A percentile compares a stretch with the other conserved stretches of the same genome.
phyloP scores from a whole-genome alignment of 2,797 vertebrate species.

The Sus cebifrons region DNA sequence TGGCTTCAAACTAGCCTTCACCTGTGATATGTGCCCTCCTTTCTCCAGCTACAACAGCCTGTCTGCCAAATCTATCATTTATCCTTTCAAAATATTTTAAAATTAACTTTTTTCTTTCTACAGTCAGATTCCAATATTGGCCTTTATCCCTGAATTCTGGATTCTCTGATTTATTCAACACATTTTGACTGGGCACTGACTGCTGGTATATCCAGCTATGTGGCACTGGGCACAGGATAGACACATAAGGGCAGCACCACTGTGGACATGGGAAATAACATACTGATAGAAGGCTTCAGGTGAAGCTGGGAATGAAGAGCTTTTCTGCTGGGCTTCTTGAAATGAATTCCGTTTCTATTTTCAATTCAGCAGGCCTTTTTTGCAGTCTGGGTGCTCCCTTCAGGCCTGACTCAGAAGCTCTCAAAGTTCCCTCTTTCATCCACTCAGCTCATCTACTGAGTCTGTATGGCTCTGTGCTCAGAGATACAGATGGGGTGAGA shows the following conservation, averaged over 20 bases:
- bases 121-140: neutral
- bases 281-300: neutral
- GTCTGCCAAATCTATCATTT: neutral
- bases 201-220: neutral
- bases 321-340: neutral
- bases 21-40: neutral
- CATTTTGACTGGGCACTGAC: neutral
- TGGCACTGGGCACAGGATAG: no score
- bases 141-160: neutral
- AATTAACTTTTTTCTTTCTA: neutral
- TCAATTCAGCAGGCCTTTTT: neutral
- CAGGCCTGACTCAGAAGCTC: neutral
- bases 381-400: neutral
- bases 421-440: neutral
- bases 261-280: neutral
- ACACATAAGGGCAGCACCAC: neutral
- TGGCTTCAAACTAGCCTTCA: neutral
- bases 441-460: neutral
- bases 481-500: neutral
- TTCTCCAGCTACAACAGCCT: neutral
- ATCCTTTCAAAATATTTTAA: conserved; percentile 18
- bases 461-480: neutral
- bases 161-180: neutral
- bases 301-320: neutral
- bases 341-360: neutral